Evolutionary conservation across 1,140 invertebrate genomes (phyloP).

Genomic region (Pogonomyrmex californicus): DNA sequence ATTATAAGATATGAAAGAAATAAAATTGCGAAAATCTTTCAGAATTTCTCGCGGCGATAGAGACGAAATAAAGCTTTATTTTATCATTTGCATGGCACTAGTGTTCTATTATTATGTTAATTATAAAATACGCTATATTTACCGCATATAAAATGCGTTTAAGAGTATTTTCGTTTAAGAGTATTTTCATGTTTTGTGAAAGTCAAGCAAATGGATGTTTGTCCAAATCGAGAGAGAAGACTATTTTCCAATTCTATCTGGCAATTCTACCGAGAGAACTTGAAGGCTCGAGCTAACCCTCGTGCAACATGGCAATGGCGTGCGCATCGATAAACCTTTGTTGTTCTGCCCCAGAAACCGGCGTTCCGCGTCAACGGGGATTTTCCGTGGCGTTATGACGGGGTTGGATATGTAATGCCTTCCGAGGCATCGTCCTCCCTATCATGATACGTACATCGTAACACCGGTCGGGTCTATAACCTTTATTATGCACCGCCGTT

Average conservation of each 20-base stretch:
- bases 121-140: background rate
- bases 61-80: background rate
- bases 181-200: background rate
- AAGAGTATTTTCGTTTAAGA: background rate
- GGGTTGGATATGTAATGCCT: conserved; percentile 14
- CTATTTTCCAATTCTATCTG: background rate
- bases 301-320: conserved; percentile 6
- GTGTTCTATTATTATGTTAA: background rate
- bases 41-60: background rate
- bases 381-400: conserved; percentile 18
- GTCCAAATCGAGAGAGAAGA: background rate
- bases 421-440: background rate
- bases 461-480: conserved; percentile 43
- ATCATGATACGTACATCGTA: conserved; percentile 16
- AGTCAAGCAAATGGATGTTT: background rate
- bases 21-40: background rate
- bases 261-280: background rate
- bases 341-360: conserved; percentile 36
- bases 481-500: conserved; percentile 67
- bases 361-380: conserved; percentile 34
- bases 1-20: background rate
- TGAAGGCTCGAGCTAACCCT: background rate
- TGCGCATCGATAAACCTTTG: background rate
- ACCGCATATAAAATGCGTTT: background rate
- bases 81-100: background rate